Base-by-base conservation (phyloP, 1,140 invertebrate genomes). In the Uloborus diversus region DNA sequence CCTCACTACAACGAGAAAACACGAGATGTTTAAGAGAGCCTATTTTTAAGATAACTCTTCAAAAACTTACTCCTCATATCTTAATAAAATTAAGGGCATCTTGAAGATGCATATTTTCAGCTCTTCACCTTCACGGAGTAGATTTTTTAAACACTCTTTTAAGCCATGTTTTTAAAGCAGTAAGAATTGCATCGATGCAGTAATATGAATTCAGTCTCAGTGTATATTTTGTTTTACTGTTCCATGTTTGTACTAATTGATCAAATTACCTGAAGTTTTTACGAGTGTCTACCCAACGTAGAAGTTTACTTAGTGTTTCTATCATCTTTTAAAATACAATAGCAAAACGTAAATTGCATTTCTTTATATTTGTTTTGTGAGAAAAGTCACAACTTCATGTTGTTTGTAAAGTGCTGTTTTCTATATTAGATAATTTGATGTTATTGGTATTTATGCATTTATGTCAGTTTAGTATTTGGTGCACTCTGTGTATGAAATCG, bases 11-110 rank as follows among this genome's bases (percentile, higher is more conserved):
- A 78, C 73, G 73, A 78, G 73, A 33, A 27, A 27, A 78, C 35
- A 78, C 35, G 49, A 56, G 35, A 64, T 33, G 35, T 69, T 71
- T 32, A 62, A 33, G 35, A 78, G 73, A 78, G 73, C 28, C 42
- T 78, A 78, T 78, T 78, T 78, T 78, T 78, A 78, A 42, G 57
- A 65, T 66, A 62, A 30, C 37, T 61, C 56, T 65, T n/a, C 49
- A 17, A 53, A 53, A 53, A 53, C 20, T 53, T 7, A 53, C 61
- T 61, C 47, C 42, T 64, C 73, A 53, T 78, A 66, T 66, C 73
- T 66, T 65, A 28, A 78, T 66, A 53, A 35, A 78, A 28, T 35
- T 28, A 59, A 59, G 17, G 64, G 20, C 64, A 47, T 25, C 35
- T 49, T n/a, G n/a, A 28, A 66, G 30, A n/a, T n/a, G 17, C 37